A percentile compares a stretch with the other conserved stretches of the same genome.
Conservation (phyloP, 92 coral and sea anemone species). For the Palythoa grandis region DNA sequence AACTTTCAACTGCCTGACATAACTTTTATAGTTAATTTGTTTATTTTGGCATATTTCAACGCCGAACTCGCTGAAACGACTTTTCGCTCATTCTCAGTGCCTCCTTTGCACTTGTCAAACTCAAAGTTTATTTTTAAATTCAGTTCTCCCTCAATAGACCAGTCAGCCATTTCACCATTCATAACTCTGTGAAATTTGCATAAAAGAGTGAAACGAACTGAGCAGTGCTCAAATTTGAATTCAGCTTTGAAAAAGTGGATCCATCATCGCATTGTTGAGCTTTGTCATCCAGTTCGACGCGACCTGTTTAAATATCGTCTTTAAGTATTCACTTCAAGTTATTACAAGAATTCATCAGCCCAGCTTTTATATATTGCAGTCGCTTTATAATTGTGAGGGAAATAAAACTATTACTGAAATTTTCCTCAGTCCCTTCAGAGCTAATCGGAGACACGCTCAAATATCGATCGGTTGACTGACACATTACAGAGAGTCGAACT, state of each 20-base stretch:
- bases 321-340: constrained; percentile 38
- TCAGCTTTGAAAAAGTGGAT: constrained; percentile 49
- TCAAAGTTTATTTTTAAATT: constrained; percentile 9
- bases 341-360: background rate
- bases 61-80: constrained; percentile 26
- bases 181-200: constrained; percentile 31
- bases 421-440: constrained; percentile 12
- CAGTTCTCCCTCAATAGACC: constrained; percentile 21
- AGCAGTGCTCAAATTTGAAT: constrained; percentile 54
- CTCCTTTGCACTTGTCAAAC: background rate
- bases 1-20: constrained; percentile 20
- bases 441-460: constrained; percentile 37
- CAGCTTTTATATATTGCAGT: constrained; percentile 13
- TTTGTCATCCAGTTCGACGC: constrained; percentile 40
- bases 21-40: constrained; percentile 27
- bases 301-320: constrained; percentile 23
- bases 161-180: constrained; percentile 32
- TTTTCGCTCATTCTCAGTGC: background rate
- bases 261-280: constrained; percentile 56
- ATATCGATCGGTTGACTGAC: constrained; percentile 46
- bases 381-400: background rate
- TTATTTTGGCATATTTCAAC: constrained; percentile 35
- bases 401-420: background rate
- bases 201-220: constrained; percentile 20
- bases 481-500: constrained; percentile 13